phyloP scores from a whole-genome alignment of 2,113 vertebrate species.

The Albula goreensis region DNA sequence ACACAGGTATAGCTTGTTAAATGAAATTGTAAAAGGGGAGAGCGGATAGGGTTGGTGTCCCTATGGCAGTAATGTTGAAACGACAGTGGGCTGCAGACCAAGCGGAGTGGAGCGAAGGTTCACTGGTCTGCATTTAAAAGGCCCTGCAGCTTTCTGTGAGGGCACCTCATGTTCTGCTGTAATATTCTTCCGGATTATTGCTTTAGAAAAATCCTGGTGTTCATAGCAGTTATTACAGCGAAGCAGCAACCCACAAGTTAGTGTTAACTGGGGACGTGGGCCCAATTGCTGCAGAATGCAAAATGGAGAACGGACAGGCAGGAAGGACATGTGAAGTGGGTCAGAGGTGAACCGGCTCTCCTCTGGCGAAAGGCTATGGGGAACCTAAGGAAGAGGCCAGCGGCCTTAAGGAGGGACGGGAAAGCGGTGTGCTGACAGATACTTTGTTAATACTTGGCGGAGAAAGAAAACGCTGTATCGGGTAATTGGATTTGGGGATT shows the following conservation, averaged over 20 bases:
- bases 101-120: neutral
- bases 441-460: neutral
- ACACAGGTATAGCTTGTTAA: slow-evolving; percentile 8
- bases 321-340: neutral
- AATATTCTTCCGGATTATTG: slow-evolving; percentile 24
- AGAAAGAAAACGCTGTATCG: neutral
- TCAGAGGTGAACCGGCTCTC: neutral
- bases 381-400: neutral
- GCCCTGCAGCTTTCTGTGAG: neutral
- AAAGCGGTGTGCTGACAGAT: neutral
- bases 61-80: neutral
- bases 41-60: neutral
- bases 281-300: neutral
- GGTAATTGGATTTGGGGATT: slow-evolving; percentile 44
- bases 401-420: neutral
- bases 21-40: neutral
- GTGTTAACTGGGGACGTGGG: neutral
- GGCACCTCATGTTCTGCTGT: neutral
- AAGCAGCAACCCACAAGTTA: neutral
- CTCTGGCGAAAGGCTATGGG: neutral
- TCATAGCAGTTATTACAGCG: slow-evolving; percentile 1
- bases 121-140: neutral
- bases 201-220: slow-evolving; percentile 1
- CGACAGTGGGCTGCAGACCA: neutral
- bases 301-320: neutral